These are phyloP conservation scores for Campylomormyrus tamandua DNA, from an alignment of 2,113 vertebrate genomes.

Conservation along the genomic window DNA sequence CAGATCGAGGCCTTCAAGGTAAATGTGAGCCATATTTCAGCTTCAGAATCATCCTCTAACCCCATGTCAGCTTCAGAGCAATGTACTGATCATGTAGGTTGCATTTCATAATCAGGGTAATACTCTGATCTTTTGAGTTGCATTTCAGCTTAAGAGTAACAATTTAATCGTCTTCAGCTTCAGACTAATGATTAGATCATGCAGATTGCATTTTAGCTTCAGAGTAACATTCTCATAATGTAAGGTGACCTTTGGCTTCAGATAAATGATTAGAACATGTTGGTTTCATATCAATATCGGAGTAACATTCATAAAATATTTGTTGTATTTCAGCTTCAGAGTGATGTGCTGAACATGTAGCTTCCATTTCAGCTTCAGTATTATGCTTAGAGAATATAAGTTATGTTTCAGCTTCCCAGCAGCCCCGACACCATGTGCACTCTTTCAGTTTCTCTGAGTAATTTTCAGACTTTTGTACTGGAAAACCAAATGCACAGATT, in stretches of 20 bases:
- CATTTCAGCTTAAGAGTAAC: background rate
- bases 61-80: slow-evolving; percentile 4
- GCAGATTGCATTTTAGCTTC: background rate
- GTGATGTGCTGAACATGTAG: background rate
- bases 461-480: background rate
- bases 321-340: background rate
- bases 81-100: background rate
- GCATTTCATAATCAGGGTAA: background rate
- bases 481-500: background rate
- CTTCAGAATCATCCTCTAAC: background rate
- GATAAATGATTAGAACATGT: background rate
- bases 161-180: background rate
- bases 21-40: background rate
- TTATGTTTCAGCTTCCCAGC: background rate
- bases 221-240: background rate
- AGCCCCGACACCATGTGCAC: background rate
- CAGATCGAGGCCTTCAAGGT: background rate
- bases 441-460: background rate
- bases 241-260: background rate
- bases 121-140: background rate
- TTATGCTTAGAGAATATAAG: background rate
- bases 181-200: background rate
- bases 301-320: background rate
- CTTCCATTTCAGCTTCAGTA: background rate
- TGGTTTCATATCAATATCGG: background rate